Conservation (phyloP, 2,113 vertebrate genomes). For the Blennius ocellaris region DNA sequence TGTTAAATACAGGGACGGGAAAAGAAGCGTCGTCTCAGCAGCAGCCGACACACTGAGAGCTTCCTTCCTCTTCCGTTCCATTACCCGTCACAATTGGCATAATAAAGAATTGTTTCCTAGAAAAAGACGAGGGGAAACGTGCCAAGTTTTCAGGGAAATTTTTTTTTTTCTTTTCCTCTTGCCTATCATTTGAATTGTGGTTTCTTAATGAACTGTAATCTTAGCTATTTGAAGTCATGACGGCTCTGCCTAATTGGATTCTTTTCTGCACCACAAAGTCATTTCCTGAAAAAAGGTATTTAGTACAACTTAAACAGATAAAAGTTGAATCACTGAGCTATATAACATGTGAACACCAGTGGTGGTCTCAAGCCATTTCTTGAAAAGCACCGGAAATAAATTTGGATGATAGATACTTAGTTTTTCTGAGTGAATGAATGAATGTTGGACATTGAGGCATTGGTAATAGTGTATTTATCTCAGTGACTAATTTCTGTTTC, state of each 20-base stretch:
- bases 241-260: constrained; percentile 48
- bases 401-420: constrained; percentile 4
- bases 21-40: constrained; percentile 35
- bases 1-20: constrained; percentile 2
- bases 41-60: constrained; percentile 24
- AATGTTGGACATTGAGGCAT: background rate
- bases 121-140: constrained; percentile 21
- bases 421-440: background rate
- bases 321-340: background rate
- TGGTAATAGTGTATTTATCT: constrained; percentile 7
- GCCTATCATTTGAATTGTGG: constrained; percentile 38
- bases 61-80: constrained; percentile 55
- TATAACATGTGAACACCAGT: background rate
- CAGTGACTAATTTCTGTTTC: constrained; percentile 28
- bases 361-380: background rate
- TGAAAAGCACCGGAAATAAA: constrained; percentile 2
- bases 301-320: background rate
- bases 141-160: constrained; percentile 43
- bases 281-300: background rate
- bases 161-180: constrained; percentile 14
- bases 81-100: constrained; percentile 31
- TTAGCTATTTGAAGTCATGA: constrained; percentile 48
- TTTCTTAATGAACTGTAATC: constrained; percentile 60
- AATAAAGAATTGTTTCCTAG: constrained; percentile 57
- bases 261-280: constrained; percentile 30